Evolutionary conservation across 2,797 vertebrate genomes (phyloP), one percentile per base, ranked within the genome.

Genomic region (Phrynocephalus guinanensis): DNA sequence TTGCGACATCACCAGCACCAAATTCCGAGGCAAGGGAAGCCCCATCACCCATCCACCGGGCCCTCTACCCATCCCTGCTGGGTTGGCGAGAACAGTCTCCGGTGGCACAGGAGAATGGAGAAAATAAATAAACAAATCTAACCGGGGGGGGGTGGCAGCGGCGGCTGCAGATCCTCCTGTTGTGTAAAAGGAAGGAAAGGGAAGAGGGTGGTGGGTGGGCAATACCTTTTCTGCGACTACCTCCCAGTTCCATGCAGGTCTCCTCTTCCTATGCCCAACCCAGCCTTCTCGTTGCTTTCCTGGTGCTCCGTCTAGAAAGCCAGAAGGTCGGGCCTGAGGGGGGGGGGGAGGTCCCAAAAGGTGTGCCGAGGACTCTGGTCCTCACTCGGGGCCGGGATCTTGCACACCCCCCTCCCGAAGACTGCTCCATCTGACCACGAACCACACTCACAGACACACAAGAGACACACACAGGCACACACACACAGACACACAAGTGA

Each of bases 1-100:
- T 71, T 56, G 10, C 4, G 48, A 85, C 71, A 33, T 88, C 83
- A 82, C 83, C 87, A 88, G 83, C 87, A 81, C 70, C 83, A 2
- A 22, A 22, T 26, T 48, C 11, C 26, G 3, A 20, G 4, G 3
- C 30, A 33, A 71, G 26, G n/a, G 50, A 11, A 56, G 6, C 6
- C 11, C 67, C 1, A 44, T 5, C 38, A 4, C 38, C 38, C 38
- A 38, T 2, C 20, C 26, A 48, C 28, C 75, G 50, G 26, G n/a
- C 63, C 60, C 67, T 11, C 50, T 75, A 48, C 60, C 38, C 26
- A 60, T 81, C 70, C 75, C 20, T 75, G 81, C 71, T 16, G 44
- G 78, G 87, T 88, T 81, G 87, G 83, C 66, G 60, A 68, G 78
- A 66, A 18, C n/a, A 0, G 28, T 13, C 1, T 44, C 76, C 71